Evolutionary conservation across 92 coral and sea anemone species (phyloP), one percentile per base, ranked within the genome.

Genomic region (Phenganax stokvisi): DNA sequence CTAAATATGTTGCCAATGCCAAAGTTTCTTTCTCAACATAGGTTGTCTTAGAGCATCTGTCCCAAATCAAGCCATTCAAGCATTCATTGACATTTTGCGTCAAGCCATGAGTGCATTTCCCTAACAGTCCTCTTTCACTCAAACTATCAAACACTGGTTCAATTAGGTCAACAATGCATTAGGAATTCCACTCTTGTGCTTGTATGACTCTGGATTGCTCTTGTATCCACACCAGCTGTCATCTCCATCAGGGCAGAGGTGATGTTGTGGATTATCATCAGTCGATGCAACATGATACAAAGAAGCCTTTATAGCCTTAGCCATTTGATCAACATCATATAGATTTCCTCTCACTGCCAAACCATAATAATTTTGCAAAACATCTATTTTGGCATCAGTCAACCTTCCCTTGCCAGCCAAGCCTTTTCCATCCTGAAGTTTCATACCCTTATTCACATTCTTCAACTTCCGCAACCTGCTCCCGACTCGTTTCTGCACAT

Each of bases 401-500:
- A 76, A 27, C 8, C 64, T 16, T 20, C 64, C 73, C 51, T 67
- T 67, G 30, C 73, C 73, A 67, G 73, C 30, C 51, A 67, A 67
- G 27, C 82, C 82, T 58, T 77, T 77, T 29, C 82, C 82, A 77
- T 59, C 82, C 31, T 47, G 58, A 30, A 77, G 82, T 57, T 59
- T 77, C 52, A 20, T 59, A 30, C 71, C 82, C 58, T 77, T 77
- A 30, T 77, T 77, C 17, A 31, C 59, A 30, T 8, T 47, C 59
- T 74, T 74, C n/a, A 74, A 52, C 61, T 52, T 10, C 28, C 79
- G 37, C 16, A 77, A 44, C 57, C 82, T 56, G 73, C 71, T 17
- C 17, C 82, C 82, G 17, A 77, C 82, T 17, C 82, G 67, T 57
- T 77, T 77, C 71, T 77, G 82, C 27, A 77, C 71, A 52, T 77